Evolutionary conservation across 2,888 invertebrate genomes (phyloP).

Genomic region (Drosophila picticornis): DNA sequence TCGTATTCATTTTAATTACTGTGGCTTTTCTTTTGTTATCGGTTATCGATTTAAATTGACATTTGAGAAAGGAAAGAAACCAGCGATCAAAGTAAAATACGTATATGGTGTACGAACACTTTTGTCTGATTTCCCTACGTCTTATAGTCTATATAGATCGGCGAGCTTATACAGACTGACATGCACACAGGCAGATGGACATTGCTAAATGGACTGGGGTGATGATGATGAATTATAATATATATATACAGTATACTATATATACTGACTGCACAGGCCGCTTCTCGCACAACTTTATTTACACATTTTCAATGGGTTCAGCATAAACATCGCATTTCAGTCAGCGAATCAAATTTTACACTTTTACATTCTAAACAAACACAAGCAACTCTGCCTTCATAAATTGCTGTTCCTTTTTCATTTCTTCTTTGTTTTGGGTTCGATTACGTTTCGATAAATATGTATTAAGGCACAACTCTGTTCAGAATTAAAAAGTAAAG

Average conservation of each 20-base stretch:
- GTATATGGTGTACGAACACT: too few relatives aligned
- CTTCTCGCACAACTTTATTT: neutral
- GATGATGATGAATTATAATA: neutral
- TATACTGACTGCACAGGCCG: neutral
- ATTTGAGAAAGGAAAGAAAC: neutral
- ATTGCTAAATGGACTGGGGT: neutral
- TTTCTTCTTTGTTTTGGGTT: neutral
- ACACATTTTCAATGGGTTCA: neutral
- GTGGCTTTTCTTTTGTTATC: neutral
- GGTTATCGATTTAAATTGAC: neutral
- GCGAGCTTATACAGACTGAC: neutral
- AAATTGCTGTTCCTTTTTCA: neutral
- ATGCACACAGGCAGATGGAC: neutral
- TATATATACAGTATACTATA: neutral
- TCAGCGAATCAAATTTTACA: neutral
- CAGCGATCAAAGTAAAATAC: neutral
- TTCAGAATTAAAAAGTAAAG: conserved; percentile 18
- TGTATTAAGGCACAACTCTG: conserved; percentile 9
- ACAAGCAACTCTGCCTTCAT: neutral
- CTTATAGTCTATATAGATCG: neutral
- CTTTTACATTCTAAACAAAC: neutral
- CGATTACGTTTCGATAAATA: conserved; percentile 2
- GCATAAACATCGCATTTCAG: neutral
- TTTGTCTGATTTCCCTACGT: neutral
- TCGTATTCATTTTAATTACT: neutral